Evolutionary conservation across 2,113 vertebrate species (phyloP), one percentile per base, ranked within the genome.

Genomic region (Protobothrops flavoviridis): DNA sequence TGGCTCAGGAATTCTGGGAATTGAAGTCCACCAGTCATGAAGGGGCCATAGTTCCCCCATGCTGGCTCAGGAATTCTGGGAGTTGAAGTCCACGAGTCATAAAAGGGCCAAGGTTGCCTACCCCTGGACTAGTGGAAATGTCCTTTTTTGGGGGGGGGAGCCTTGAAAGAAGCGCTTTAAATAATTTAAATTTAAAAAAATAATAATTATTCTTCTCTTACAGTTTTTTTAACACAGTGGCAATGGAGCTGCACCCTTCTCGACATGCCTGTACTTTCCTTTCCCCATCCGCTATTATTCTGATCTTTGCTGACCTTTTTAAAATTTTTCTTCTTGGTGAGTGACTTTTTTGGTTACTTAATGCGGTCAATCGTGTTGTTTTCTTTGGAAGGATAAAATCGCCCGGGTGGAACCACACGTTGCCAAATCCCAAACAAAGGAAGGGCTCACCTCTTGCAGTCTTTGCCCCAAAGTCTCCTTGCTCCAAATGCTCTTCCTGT

Each of bases 401-500:
- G 48, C 5, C 8, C 3, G 5, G 29, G 3, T 50, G 8, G 61
- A 29, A 11, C 50, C 23, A 0, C 11, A 20, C 4, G 1, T 5
- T 48, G 45, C 69, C 15, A 23, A 90, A 90, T 20, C 61, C 61
- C 61, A n/a, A 12, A n/a, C 1, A 26, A 56, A 89, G 50, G 24
- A 0, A 0, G 29, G 43, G 95, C 97, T 96, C 64, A 98, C 99
- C 97, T 99, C 99, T 89, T 98, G 97, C 91, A 99, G 94, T 24
- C 97, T 93, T 94, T 97, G 97, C 12, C 98, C 99, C 69, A 99
- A 97, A 0, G 53, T 97, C 95, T 99, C 99, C 92, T 95, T 97
- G 95, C 98, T 98, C 94, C 97, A 98, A 95, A 99, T 96, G 61
- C 97, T 97, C 94, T 98, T 99, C 97, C 99, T 99, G 95, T 94